Conservation (phyloP, 2,797 vertebrate genomes). For the Podargus strigoides region DNA sequence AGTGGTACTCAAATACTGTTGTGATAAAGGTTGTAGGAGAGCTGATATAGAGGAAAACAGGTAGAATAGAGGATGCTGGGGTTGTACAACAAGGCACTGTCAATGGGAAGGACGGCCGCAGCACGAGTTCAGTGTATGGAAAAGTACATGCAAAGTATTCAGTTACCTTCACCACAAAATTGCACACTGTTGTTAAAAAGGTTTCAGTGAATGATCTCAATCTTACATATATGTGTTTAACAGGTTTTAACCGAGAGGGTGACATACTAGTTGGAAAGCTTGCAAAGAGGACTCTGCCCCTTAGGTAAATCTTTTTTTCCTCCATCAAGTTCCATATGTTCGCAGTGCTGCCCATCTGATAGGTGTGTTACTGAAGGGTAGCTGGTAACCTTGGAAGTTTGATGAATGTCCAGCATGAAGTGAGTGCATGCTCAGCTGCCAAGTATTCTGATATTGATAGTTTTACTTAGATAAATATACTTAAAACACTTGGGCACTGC, state of each 20-base stretch:
- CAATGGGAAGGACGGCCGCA: background rate
- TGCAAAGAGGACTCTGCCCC: background rate
- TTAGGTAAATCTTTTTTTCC: background rate
- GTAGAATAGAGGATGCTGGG: background rate
- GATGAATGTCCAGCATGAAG: background rate
- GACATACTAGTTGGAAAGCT: background rate
- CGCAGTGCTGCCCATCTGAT: background rate
- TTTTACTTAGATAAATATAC: background rate
- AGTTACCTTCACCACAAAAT: background rate
- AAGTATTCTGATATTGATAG: background rate
- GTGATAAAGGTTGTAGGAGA: slow-evolving; percentile 1
- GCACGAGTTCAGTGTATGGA: background rate
- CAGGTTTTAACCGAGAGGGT: background rate
- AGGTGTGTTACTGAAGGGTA: background rate
- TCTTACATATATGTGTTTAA: background rate
- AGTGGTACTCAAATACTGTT: background rate
- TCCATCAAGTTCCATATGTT: background rate
- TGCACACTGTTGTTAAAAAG: background rate
- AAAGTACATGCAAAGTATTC: background rate
- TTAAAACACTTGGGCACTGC: background rate
- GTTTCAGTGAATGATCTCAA: background rate
- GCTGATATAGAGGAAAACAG: background rate
- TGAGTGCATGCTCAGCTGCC: background rate
- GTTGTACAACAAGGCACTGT: background rate
- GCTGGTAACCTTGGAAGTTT: background rate